phyloP scores from a whole-genome alignment of 2,797 vertebrate genomes.

The Eutrigla gurnardus region DNA sequence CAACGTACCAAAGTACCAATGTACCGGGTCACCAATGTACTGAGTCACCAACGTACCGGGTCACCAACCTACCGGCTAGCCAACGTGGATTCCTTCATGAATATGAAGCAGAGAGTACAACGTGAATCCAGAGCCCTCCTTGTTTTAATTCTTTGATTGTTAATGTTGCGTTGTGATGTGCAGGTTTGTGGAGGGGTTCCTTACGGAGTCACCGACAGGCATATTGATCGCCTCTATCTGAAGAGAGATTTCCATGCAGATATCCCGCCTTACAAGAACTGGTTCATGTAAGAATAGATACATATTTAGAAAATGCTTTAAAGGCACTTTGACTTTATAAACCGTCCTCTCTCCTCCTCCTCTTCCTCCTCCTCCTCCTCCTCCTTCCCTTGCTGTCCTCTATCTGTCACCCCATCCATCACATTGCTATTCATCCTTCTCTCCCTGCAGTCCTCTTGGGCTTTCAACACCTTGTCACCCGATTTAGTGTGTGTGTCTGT shows the following conservation, averaged over 20 bases:
- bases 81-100: background rate
- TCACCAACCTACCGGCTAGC: too few species aligned
- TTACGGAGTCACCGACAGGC: background rate
- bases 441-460: conserved; percentile 50
- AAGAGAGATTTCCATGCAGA: background rate
- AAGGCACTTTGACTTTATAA: conserved; percentile 35
- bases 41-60: background rate
- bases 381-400: conserved; percentile 50
- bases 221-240: background rate
- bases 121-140: background rate
- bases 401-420: conserved; percentile 73
- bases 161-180: conserved; percentile 6
- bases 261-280: background rate
- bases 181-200: background rate
- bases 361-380: background rate
- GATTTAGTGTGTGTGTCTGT: conserved; percentile 26
- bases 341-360: background rate
- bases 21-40: too few species aligned
- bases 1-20: too few species aligned
- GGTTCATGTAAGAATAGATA: background rate
- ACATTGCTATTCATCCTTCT: conserved; percentile 57
- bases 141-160: background rate
- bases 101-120: background rate
- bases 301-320: conserved; percentile 25
- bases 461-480: conserved; percentile 68